These are phyloP conservation scores for Steinernema hermaphroditum DNA, from an alignment of 2,888 invertebrate genomes.

Conservation along the genomic window DNA sequence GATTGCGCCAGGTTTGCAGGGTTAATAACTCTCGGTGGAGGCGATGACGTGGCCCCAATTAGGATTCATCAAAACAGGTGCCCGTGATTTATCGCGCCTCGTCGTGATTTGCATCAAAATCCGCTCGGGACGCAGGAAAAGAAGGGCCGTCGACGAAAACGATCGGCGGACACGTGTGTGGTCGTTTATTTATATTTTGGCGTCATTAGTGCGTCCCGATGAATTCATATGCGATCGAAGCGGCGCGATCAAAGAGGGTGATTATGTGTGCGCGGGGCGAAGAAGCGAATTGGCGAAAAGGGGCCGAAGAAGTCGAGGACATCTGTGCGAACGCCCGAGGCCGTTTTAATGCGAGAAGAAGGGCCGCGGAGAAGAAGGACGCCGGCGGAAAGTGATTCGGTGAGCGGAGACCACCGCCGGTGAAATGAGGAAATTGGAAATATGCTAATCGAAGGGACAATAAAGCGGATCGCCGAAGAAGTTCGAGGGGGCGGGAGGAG, in stretches of 20 bases:
- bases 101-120: too few species aligned
- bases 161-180: slow-evolving; percentile 22
- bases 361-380: neutral
- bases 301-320: slow-evolving; percentile 18
- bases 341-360: slow-evolving; percentile 8
- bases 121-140: too few species aligned
- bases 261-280: slow-evolving; percentile 24
- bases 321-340: slow-evolving; percentile 25
- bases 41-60: too few species aligned
- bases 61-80: too few species aligned
- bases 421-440: slow-evolving; percentile 10
- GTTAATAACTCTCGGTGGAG: too few species aligned
- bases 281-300: slow-evolving; percentile 17
- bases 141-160: neutral
- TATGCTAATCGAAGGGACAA: slow-evolving; percentile 6
- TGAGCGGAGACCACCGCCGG: neutral
- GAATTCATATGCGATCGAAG: slow-evolving; percentile 21
- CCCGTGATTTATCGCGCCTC: too few species aligned
- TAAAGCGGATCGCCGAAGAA: slow-evolving; percentile 2
- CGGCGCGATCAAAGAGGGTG: slow-evolving; percentile 18
- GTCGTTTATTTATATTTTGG: slow-evolving; percentile 25
- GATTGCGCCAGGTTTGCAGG: too few species aligned
- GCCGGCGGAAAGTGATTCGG: neutral
- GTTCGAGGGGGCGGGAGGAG: neutral
- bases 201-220: slow-evolving; percentile 15